A percentile compares a stretch with the other conserved stretches of the same genome.
phyloP scores from a whole-genome alignment of 2,113 vertebrate genomes.

The Empidonax traillii region DNA sequence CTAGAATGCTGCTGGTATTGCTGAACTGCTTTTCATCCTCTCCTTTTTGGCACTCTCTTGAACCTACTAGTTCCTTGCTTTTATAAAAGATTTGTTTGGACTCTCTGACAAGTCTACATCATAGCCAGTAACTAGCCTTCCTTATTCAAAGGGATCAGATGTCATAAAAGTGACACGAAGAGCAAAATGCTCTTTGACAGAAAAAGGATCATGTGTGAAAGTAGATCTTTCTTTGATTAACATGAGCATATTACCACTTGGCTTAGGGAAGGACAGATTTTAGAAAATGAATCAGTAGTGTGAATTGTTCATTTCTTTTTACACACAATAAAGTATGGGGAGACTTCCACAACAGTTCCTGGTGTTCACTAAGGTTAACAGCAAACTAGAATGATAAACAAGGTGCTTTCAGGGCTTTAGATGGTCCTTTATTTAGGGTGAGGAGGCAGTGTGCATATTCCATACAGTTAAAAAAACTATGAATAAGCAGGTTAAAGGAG shows the following conservation, averaged over 20 bases:
- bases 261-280: not conserved
- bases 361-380: not conserved
- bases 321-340: not conserved
- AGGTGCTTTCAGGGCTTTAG: not conserved
- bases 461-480: not conserved
- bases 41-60: not conserved
- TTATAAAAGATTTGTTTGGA: not conserved
- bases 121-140: not conserved
- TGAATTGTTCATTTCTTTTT: not conserved
- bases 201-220: not conserved
- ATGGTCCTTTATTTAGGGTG: not conserved
- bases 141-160: not conserved
- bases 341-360: not conserved
- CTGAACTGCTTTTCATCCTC: slow-evolving; percentile 8
- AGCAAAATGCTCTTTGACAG: not conserved
- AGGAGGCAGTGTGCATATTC: not conserved
- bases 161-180: not conserved
- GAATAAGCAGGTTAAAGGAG: not conserved
- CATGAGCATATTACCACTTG: not conserved
- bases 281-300: not conserved
- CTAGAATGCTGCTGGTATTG: not conserved
- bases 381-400: not conserved
- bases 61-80: not conserved
- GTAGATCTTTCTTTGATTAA: not conserved
- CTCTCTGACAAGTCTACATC: not conserved